Evolutionary conservation across 2,797 vertebrate species (phyloP).

Genomic region (Rhynchotus rufescens): DNA sequence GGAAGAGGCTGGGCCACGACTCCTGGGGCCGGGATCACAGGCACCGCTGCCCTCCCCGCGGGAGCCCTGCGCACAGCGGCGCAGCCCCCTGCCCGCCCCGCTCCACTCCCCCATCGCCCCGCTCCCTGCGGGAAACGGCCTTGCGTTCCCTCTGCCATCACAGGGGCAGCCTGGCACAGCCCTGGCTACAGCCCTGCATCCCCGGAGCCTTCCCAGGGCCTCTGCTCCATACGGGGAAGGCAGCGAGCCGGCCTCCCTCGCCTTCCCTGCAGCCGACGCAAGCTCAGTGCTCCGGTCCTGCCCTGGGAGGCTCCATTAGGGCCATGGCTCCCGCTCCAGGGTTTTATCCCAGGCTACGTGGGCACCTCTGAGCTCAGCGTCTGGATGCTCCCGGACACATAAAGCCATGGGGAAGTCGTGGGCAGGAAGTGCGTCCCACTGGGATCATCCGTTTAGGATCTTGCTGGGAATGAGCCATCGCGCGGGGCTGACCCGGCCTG

Average conservation of each 20-base stretch:
- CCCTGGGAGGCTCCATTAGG: no score
- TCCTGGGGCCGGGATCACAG: constrained; percentile 16
- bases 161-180: constrained; percentile 12
- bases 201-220: background rate
- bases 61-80: constrained; percentile 24
- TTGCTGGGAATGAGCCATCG: no score
- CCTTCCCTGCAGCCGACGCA: background rate
- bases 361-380: no score
- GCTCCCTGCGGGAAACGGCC: constrained; percentile 3
- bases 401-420: no score
- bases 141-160: constrained; percentile 22
- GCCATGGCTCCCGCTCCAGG: background rate
- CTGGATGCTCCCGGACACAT: no score
- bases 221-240: constrained; percentile 21
- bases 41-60: constrained; percentile 28
- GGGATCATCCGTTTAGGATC: no score
- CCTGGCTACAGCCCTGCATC: constrained; percentile 36
- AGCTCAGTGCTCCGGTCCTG: background rate
- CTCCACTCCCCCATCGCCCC: background rate
- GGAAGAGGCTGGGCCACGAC: no score
- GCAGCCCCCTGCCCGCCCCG: constrained; percentile 33
- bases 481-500: no score
- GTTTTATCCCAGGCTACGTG: no score
- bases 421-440: no score
- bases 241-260: background rate